These are phyloP conservation scores for Carcinoscorpius rotundicauda DNA, from an alignment of 1,140 invertebrate species.

Conservation along the genomic window DNA sequence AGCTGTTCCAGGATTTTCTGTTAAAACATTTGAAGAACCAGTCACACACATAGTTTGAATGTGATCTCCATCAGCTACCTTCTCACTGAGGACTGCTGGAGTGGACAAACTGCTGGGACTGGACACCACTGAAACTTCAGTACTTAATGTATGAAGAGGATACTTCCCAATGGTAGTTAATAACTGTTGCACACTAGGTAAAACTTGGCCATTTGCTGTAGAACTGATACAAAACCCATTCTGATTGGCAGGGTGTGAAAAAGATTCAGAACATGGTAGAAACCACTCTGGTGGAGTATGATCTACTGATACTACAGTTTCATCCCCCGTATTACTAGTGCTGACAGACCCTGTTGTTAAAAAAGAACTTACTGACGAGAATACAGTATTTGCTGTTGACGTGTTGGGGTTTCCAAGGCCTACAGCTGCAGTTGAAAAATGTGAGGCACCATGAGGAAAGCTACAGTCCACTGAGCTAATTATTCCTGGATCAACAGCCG, in stretches of 20 bases:
- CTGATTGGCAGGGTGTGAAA: slow-evolving; percentile 13
- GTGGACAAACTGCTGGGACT: slow-evolving; percentile 4
- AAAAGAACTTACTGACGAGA: slow-evolving; percentile 9
- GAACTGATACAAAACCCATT: slow-evolving; percentile 15
- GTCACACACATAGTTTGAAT: slow-evolving; percentile 15
- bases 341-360: slow-evolving; percentile 9
- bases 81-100: slow-evolving; percentile 4
- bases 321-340: no score
- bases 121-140: slow-evolving; percentile 9
- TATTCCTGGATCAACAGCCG: background rate
- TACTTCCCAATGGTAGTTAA: slow-evolving; percentile 13
- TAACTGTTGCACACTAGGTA: background rate
- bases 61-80: slow-evolving; percentile 11
- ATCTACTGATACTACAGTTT: background rate
- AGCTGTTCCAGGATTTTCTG: slow-evolving; percentile 14
- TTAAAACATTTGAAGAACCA: slow-evolving; percentile 15
- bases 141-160: slow-evolving; percentile 7
- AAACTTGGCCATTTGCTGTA: background rate
- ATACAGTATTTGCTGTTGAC: slow-evolving; percentile 6
- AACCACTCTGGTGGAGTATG: slow-evolving; percentile 15
- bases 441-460: background rate
- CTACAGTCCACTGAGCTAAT: no score
- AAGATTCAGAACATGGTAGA: background rate
- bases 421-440: slow-evolving; percentile 1
- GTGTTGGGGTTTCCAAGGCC: slow-evolving; percentile 3